Conservation (phyloP, 2,797 vertebrate genomes). For the Peromyscus aztecus region DNA sequence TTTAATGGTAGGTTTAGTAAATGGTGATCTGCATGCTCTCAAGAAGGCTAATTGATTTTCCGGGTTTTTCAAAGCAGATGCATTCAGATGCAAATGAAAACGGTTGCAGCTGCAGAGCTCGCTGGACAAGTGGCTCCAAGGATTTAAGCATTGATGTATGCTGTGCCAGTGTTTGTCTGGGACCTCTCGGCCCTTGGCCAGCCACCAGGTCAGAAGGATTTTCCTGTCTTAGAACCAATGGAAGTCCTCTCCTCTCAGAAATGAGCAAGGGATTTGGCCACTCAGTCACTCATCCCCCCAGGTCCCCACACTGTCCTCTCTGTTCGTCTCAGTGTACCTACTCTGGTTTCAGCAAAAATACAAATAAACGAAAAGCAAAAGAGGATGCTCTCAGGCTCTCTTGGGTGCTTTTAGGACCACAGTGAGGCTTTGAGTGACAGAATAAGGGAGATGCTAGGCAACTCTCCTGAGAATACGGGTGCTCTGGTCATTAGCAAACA, state of each 20-base stretch:
- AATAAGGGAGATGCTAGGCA: not conserved
- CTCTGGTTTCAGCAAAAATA: not conserved
- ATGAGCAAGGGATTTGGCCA: fast-evolving
- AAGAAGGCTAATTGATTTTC: constrained; percentile 68
- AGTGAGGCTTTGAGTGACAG: not conserved
- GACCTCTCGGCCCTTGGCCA: not conserved
- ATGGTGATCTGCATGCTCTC: not conserved
- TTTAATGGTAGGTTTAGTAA: constrained; percentile 46
- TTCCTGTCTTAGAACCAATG: not conserved
- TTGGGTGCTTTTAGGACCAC: not conserved
- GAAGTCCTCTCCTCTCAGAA: not conserved
- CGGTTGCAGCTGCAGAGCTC: constrained; percentile 4
- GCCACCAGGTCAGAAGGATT: not conserved
- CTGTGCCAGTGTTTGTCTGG: not conserved
- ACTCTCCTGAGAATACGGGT: too few relatives aligned
- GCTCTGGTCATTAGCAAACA: too few relatives aligned
- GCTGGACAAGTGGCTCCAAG: not conserved
- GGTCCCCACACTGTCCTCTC: not conserved
- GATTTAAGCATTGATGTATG: not conserved
- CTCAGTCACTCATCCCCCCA: not conserved
- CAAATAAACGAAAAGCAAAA: not conserved
- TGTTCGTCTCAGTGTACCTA: not conserved
- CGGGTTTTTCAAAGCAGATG: constrained; percentile 1
- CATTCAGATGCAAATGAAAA: constrained; percentile 67
- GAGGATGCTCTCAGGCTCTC: not conserved